Evolutionary conservation across 2,888 invertebrate species (phyloP).

Genomic region (Melitaea athalia): DNA sequence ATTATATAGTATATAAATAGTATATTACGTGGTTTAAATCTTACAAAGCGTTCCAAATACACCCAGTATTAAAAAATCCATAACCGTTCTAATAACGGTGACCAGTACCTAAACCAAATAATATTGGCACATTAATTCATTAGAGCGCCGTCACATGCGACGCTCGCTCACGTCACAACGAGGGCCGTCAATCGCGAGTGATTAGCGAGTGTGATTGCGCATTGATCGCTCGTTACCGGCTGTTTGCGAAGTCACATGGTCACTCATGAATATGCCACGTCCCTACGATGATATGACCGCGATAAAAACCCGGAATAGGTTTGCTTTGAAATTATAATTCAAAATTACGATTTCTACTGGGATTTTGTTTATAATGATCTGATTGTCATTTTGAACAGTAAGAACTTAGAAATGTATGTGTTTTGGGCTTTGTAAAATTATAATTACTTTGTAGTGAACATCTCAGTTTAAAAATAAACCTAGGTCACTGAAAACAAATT

Average conservation of each 20-base stretch:
- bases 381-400: too few species aligned
- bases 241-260: conserved; percentile 34
- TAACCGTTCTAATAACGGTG: background rate
- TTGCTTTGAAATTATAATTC: background rate
- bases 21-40: too few species aligned
- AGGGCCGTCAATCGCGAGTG: conserved; percentile 58
- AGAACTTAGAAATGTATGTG: too few species aligned
- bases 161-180: conserved; percentile 49
- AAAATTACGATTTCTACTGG: too few species aligned
- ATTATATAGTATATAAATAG: too few species aligned
- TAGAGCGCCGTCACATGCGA: conserved; percentile 50
- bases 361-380: too few species aligned
- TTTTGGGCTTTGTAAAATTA: too few species aligned
- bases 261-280: conserved; percentile 22
- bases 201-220: conserved; percentile 67
- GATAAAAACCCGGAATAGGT: conserved; percentile 7
- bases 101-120: background rate
- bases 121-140: conserved; percentile 51
- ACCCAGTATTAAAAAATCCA: conserved; percentile 12
- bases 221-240: conserved; percentile 55
- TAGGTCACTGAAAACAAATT: too few species aligned
- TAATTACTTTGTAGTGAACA: too few species aligned
- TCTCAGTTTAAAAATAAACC: too few species aligned
- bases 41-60: too few species aligned
- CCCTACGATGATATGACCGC: conserved; percentile 15